Evolutionary conservation across 2,888 invertebrate genomes (phyloP).

Genomic region (Leptinotarsa juncta): DNA sequence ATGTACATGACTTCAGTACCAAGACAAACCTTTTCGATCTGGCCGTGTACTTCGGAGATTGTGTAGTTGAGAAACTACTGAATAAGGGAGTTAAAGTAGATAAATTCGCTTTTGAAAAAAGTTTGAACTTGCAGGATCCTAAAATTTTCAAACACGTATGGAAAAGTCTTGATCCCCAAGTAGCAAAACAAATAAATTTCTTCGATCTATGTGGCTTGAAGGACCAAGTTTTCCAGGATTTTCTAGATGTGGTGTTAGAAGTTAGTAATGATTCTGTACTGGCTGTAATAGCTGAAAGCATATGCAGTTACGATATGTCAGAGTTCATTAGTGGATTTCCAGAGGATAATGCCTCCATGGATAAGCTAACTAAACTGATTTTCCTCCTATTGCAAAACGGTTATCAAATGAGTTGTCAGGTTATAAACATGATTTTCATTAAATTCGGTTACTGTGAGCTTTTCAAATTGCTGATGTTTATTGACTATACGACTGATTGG

Average conservation of each 20-base stretch:
- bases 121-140: constrained; percentile 40
- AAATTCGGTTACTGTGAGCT: constrained; percentile 46
- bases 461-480: constrained; percentile 46
- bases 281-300: constrained; percentile 37
- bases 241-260: constrained; percentile 45
- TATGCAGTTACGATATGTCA: constrained; percentile 28
- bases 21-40: constrained; percentile 47
- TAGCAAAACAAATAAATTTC: constrained; percentile 32
- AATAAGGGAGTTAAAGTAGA: constrained; percentile 49
- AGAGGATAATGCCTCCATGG: constrained; percentile 27
- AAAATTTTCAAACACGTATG: constrained; percentile 47
- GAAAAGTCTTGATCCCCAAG: constrained; percentile 39
- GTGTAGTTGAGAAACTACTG: constrained; percentile 50
- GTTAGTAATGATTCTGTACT: constrained; percentile 38
- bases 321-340: constrained; percentile 34
- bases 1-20: constrained; percentile 49
- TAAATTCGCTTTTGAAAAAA: constrained; percentile 35
- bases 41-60: constrained; percentile 45
- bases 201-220: constrained; percentile 28
- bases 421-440: constrained; percentile 41
- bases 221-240: constrained; percentile 34
- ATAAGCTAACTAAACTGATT: constrained; percentile 39
- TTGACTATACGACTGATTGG: constrained; percentile 41
- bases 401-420: constrained; percentile 32
- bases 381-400: constrained; percentile 44